Base-by-base conservation (phyloP, 2,113 vertebrate genomes). In the Calyptommatus sinebrachiatus region DNA sequence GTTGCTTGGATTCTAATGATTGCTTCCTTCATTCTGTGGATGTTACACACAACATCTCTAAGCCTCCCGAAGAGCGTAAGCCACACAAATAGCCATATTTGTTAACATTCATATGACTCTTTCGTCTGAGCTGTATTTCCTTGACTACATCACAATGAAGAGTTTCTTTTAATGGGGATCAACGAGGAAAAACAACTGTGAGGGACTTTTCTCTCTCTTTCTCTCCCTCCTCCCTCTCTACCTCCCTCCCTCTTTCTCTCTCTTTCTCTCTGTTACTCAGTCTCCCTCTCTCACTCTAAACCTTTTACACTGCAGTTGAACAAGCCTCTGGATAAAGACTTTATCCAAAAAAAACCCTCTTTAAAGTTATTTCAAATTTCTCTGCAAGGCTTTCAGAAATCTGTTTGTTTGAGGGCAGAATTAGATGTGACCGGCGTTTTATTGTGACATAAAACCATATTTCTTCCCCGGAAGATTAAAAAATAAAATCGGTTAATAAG, bases 401-500 rank as follows among this genome's bases (percentile, higher is more conserved):
- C 97, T 99, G 98, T 99, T 99, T 99, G 98, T 99, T 99, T 99
- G 98, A 99, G 98, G 98, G 98, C 98, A 99, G 98, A 97, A 99
- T 99, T 99, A 99, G 97, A 99, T 99, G 98, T 98, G 98, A 99
- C 98, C 98, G 97, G 97, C 97, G 96, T 99, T 99, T 99, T 99
- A 99, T 99, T 99, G 98, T 99, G 98, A 99, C 98, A 99, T 99
- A 99, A 99, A 99, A 99, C 98, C 97, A 95, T 97, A 99, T 99
- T 99, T 99, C 98, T 99, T 99, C 98, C 97, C 96, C 95, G 96
- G 97, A 97, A 99, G 98, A 99, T 99, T 99, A 99, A 99, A 96
- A 99, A 99, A 98, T 98, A 99, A 99, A 99, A 99, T 99, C 98
- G 97, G 97, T 99, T 99, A 99, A 99, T 99, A 99, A 99, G 98